phyloP scores from a whole-genome alignment of 92 coral and sea anemone species.

The Isaurus tuberculatus region DNA sequence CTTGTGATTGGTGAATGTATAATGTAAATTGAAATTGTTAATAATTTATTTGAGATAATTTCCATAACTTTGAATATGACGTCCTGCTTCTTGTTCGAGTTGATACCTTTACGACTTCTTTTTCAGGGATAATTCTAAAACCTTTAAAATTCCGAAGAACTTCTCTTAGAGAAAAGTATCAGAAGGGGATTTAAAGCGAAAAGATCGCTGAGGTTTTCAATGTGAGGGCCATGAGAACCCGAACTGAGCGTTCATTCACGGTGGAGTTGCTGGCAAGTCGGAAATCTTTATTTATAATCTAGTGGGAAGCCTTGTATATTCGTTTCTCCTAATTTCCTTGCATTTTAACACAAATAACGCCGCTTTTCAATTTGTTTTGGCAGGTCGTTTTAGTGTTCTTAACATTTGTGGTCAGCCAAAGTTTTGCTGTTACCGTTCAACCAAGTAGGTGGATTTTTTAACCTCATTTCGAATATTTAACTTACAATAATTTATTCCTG shows the following conservation, averaged over 20 bases:
- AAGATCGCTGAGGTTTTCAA: slow-evolving; percentile 16
- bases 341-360: background rate
- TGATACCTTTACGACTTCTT: slow-evolving; percentile 8
- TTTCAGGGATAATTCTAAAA: background rate
- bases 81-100: slow-evolving; percentile 4
- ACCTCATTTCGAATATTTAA: slow-evolving; percentile 26
- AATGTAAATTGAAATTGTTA: slow-evolving; percentile 36
- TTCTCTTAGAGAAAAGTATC: background rate
- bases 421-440: background rate
- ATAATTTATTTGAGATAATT: slow-evolving; percentile 46
- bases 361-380: slow-evolving; percentile 1
- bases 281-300: background rate
- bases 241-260: background rate
- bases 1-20: slow-evolving; percentile 23
- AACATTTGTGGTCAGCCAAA: slow-evolving; percentile 11
- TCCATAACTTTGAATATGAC: slow-evolving; percentile 30
- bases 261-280: slow-evolving; percentile 25
- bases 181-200: slow-evolving; percentile 18
- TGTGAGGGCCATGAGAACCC: slow-evolving; percentile 29
- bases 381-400: slow-evolving; percentile 27
- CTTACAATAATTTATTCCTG: slow-evolving; percentile 36
- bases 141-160: background rate
- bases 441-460: slow-evolving; percentile 30
- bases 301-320: background rate
- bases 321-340: background rate